phyloP scores from a whole-genome alignment of 2,888 invertebrate species.

The Corbicula japonica region DNA sequence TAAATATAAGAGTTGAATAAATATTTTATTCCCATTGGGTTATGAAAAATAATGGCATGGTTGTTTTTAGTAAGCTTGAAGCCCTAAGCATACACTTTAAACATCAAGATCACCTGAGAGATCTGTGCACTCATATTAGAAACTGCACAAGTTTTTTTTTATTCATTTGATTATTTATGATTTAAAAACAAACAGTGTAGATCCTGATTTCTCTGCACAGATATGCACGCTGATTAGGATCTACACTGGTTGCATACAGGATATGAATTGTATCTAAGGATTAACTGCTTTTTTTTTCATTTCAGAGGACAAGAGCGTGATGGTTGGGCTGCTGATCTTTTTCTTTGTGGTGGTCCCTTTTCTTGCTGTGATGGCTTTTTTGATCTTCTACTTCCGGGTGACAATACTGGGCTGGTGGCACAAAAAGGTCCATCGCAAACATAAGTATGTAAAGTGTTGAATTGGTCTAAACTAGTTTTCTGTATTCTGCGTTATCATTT shows the following conservation, averaged over 20 bases:
- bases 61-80: no score
- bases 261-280: no score
- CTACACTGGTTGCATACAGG: neutral
- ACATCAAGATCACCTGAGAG: no score
- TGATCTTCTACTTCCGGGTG: slow-evolving; percentile 92
- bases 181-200: neutral
- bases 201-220: neutral
- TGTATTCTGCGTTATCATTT: no score
- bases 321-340: slow-evolving; percentile 94
- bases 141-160: no score
- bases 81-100: no score
- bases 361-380: slow-evolving; percentile 90
- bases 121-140: no score
- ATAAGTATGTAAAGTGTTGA: slow-evolving; percentile 45
- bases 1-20: no score
- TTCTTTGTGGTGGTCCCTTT: slow-evolving; percentile 95
- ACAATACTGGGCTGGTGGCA: slow-evolving; percentile 89
- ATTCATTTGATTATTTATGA: neutral
- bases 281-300: slow-evolving; percentile 22
- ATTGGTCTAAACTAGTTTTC: neutral
- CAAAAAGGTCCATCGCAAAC: slow-evolving; percentile 37
- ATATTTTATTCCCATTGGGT: no score
- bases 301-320: slow-evolving; percentile 82
- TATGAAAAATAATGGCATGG: no score
- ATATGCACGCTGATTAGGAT: neutral